Base-by-base conservation (phyloP, 1,140 invertebrate genomes). In the Zaprionus camerounensis region DNA sequence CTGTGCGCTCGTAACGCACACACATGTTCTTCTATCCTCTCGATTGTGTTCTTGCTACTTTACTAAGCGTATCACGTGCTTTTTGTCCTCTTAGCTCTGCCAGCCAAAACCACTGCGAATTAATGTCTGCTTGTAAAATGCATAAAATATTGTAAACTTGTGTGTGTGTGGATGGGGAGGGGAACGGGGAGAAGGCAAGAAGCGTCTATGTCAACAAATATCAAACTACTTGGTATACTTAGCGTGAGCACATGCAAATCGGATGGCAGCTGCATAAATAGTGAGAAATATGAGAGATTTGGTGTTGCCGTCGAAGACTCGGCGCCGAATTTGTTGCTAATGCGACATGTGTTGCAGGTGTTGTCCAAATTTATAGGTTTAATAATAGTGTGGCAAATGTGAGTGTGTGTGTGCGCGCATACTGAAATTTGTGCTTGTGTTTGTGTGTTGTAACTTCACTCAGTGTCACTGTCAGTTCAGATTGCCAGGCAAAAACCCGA, bases 51-150 rank as follows among this genome's bases (percentile, higher is more conserved):
- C 49, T 36, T 34, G 64, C 67, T 77, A 56, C 67, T 87, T 57
- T 56, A 77, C 83, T 59, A 86, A 83, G 80, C 83, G 80, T 71
- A 88, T 88, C 77, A 88, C 83, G 83, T 83, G 71, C 83, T 82
- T 80, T 79, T 62, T 65, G 78, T 71, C 63, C 73, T 57, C 80
- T 70, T 46, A 73, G 75, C 80, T 80, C 65, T 74, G 63, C 55
- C 22, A 67, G 38, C 28, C 49, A 78, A 87, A 78, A 44, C 65
- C 41, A 57, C 51, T 34, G 51, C 41, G 64, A 84, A 90, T 81
- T 81, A 84, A 76, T 87, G 76, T 55, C 28, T 80, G 76, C 72
- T 75, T 76, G 68, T 79, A 67, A 71, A 79, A 67, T 72, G 80
- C 55, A 70, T 26, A 58, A 75, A 69, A 66, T 78, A 75, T 72